A percentile compares a stretch with the other conserved stretches of the same genome.
phyloP scores from a whole-genome alignment of 2,797 vertebrate genomes.

The Gorsachius magnificus region DNA sequence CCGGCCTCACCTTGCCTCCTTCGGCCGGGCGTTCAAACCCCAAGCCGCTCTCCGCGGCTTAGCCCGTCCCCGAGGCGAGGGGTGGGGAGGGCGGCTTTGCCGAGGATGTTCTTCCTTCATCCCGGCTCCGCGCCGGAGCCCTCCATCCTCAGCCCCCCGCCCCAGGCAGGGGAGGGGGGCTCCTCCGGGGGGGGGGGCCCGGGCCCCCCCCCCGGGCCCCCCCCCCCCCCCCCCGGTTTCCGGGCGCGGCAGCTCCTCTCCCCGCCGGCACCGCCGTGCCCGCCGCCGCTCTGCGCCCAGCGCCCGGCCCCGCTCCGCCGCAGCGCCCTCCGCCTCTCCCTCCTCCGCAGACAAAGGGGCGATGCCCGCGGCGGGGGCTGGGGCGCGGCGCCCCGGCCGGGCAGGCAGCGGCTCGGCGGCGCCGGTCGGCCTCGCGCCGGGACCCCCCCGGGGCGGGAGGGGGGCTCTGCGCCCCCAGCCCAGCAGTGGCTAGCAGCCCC shows the following conservation, averaged over 20 bases:
- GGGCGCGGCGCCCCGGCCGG: background rate
- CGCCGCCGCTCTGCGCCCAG: background rate
- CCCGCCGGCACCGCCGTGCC: background rate
- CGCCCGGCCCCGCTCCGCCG: background rate
- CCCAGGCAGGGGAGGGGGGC: too few species aligned
- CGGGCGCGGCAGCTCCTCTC: background rate
- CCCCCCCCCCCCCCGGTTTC: background rate
- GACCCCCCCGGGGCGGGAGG: background rate
- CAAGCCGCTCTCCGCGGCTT: background rate
- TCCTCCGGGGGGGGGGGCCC: background rate
- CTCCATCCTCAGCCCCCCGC: background rate
- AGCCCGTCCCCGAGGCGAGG: background rate
- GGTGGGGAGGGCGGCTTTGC: background rate
- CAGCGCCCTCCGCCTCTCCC: background rate
- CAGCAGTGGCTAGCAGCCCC: background rate
- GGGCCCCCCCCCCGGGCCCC: background rate
- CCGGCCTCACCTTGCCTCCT: slow-evolving; percentile 56
- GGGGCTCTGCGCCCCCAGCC: background rate
- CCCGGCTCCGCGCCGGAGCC: background rate
- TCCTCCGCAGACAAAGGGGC: slow-evolving; percentile 46
- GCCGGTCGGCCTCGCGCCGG: background rate
- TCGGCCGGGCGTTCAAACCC: background rate
- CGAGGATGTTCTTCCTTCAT: background rate
- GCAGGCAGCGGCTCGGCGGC: background rate
- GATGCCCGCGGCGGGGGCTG: background rate